Evolutionary conservation across 2,797 vertebrate species (phyloP), one percentile per base, ranked within the genome.

Genomic region (Neosilurus mollespiculum): DNA sequence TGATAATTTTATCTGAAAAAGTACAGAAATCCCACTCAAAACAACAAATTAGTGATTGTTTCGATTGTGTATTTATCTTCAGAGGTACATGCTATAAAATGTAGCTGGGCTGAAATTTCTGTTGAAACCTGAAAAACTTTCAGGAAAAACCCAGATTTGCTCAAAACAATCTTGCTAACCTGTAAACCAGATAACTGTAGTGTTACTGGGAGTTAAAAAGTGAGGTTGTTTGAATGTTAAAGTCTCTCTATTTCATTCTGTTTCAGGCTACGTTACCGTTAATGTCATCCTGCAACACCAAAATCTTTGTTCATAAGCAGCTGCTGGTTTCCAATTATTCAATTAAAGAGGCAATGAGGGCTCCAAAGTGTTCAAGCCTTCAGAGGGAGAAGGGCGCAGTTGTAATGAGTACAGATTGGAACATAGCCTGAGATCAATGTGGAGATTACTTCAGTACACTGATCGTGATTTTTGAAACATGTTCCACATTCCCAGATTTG

Each of bases 241-340:
- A 9, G 24, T 9, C 9, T 56, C 8, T 30, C 15, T 1, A 4
- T 4, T 73, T 54, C 56, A 18, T 18, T 56, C 71, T n/a, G 34
- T 66, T 16, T 26, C 7, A 72, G 49, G 8, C 51, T 73, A 20
- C 16, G 24, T 26, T 14, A 10, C 26, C 51, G 54, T 16, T 54
- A 24, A 73, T 54, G 24, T 30, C 15, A 18, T 20, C 51, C 24
- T 26, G 15, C 15, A 71, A 71, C 22, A 71, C 49, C 49, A 71
- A 71, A 71, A 70, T 70, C 67, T 49, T n/a, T 22, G 43, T 70
- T 72, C 69, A 53, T 12, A 53, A 53, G n/a, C 53, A 66, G 26
- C 14, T 16, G 16, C 53, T 75, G 26, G 53, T 75, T 75, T 75
- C 11, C 53, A 30, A 34, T 56, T 26, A 61, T 2, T n/a, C 34